Conservation (phyloP, 2,888 invertebrate genomes). For the Callyntrura guangdongensis region DNA sequence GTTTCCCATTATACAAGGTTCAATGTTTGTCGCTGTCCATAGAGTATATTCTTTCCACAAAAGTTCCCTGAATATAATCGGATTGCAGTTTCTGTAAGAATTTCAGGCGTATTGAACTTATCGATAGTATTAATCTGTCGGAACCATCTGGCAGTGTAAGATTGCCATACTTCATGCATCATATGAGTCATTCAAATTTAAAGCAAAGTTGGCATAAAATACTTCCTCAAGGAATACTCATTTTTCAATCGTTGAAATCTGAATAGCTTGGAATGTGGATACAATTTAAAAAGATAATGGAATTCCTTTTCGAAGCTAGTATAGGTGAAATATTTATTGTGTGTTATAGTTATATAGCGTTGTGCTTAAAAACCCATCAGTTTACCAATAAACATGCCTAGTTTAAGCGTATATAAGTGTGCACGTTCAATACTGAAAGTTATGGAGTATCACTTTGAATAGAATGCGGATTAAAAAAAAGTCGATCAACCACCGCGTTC, state of each 20-base stretch:
- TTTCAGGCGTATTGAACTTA: conserved; percentile 25
- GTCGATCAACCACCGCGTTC: too few relatives aligned
- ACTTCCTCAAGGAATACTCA: neutral
- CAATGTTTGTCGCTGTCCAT: neutral
- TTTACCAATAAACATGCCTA: too few relatives aligned
- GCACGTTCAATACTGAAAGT: too few relatives aligned
- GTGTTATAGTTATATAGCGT: conserved; percentile 18
- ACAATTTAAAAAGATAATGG: conserved; percentile 12
- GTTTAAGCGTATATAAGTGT: too few relatives aligned
- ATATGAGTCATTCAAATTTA: too few relatives aligned
- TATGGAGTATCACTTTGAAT: too few relatives aligned
- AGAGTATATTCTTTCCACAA: neutral
- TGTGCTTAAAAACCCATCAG: too few relatives aligned
- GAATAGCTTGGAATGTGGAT: neutral
- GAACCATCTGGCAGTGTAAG: conserved; percentile 24
- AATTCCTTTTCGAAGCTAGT: neutral
- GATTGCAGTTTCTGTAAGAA: conserved; percentile 9
- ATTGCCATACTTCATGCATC: neutral
- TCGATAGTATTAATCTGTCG: conserved; percentile 33
- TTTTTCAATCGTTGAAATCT: neutral
- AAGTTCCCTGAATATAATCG: conserved; percentile 29
- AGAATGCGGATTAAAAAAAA: too few relatives aligned
- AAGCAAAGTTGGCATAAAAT: too few relatives aligned
- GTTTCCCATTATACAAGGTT: neutral
- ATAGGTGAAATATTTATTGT: conserved; percentile 3